Conservation (phyloP, 1,140 invertebrate species). For the Cydia splendana region DNA sequence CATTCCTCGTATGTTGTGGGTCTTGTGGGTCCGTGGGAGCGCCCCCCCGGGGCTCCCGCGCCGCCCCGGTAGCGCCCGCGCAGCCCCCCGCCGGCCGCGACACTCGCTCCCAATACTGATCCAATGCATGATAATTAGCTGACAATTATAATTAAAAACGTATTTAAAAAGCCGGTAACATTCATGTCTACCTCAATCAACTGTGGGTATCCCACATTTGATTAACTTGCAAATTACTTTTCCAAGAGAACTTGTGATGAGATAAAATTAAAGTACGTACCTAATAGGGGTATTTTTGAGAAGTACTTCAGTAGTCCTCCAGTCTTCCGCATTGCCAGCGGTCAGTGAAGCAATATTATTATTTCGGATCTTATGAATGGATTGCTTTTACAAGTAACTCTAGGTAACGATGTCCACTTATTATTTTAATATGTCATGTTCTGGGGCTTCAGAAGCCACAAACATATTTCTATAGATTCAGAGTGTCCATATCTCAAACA, state of each 20-base stretch:
- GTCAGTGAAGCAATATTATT: no score
- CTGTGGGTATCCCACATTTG: not conserved
- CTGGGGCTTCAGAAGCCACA: not conserved
- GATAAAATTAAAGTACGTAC: no score
- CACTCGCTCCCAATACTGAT: conserved; percentile 27
- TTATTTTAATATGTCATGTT: not conserved
- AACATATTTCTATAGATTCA: conserved; percentile 8
- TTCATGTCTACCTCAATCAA: not conserved
- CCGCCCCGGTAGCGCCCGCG: conserved; percentile 23
- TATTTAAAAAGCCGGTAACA: conserved; percentile 13
- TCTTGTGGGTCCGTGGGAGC: conserved; percentile 19
- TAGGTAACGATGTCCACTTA: not conserved
- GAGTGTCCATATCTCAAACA: conserved; percentile 30
- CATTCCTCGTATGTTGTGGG: conserved; percentile 7
- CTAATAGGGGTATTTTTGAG: no score
- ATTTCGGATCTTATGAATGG: no score
- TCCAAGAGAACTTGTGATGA: not conserved
- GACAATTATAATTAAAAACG: conserved; percentile 32
- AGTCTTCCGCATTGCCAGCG: no score
- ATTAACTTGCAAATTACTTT: not conserved
- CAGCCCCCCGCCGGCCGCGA: conserved; percentile 23
- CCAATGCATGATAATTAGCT: conserved; percentile 28
- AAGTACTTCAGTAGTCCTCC: no score
- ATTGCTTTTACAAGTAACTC: no score
- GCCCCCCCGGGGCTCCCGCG: conserved; percentile 14